phyloP scores from a whole-genome alignment of 2,888 invertebrate species.

The Dasypogon diadema region DNA sequence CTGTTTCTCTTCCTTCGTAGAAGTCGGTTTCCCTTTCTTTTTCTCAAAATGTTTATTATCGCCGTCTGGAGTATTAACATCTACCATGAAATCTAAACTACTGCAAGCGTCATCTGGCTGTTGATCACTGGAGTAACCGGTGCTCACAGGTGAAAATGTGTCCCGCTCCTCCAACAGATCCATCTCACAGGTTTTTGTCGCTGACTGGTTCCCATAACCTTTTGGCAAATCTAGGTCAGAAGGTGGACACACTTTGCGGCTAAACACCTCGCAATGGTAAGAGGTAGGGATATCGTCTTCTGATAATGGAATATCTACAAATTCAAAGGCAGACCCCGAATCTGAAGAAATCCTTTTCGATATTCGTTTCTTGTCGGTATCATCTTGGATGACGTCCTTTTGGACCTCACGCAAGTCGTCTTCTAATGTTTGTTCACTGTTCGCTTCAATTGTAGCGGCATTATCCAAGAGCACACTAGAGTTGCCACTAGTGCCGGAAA shows the following conservation, averaged over 20 bases:
- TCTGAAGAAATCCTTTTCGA: conserved; percentile 55
- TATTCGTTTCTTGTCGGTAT: conserved; percentile 26
- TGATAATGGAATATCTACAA: conserved; percentile 55
- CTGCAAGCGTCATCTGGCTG: background rate
- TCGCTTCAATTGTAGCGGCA: conserved; percentile 12
- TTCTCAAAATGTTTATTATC: conserved; percentile 56
- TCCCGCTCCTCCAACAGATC: conserved; percentile 67
- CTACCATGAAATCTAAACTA: conserved; percentile 22
- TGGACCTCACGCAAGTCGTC: conserved; percentile 2
- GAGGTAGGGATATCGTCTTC: conserved; percentile 31
- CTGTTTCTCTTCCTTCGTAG: conserved; percentile 73
- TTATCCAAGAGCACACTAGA: conserved; percentile 45
- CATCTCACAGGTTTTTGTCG: conserved; percentile 65
- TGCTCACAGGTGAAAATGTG: conserved; percentile 66
- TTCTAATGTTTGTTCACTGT: background rate
- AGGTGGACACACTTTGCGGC: conserved; percentile 25
- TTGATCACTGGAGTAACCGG: conserved; percentile 60
- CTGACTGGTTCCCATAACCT: conserved; percentile 60
- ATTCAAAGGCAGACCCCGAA: conserved; percentile 57
- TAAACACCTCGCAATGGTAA: background rate
- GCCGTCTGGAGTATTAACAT: background rate
- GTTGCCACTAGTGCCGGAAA: conserved; percentile 47
- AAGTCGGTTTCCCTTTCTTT: conserved; percentile 57
- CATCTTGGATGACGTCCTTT: conserved; percentile 30
- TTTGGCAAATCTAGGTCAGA: conserved; percentile 15